Evolutionary conservation across 2,888 invertebrate genomes (phyloP).

Genomic region (Meandrusa payeni): DNA sequence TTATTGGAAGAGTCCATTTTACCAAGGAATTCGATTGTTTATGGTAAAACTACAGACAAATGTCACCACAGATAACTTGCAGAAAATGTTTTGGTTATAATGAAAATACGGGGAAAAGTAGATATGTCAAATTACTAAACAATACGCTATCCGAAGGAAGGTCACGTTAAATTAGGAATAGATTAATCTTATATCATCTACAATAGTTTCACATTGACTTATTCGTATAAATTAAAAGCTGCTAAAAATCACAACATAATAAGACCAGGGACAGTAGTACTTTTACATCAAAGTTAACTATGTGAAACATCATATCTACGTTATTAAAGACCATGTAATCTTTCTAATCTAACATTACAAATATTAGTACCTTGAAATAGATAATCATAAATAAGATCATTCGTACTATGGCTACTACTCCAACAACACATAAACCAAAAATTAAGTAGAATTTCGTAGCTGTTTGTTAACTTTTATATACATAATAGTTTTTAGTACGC

Average conservation of each 20-base stretch:
- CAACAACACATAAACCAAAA: conserved; percentile 3
- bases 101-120: not conserved
- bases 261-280: not conserved
- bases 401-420: conserved; percentile 9
- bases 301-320: conserved; percentile 1
- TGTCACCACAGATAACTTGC: not conserved
- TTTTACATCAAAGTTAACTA: conserved; percentile 2
- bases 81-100: conserved; percentile 3
- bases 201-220: not conserved
- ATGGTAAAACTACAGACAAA: too few species aligned
- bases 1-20: too few species aligned
- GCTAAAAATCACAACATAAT: conserved; percentile 10
- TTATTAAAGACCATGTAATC: not conserved
- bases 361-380: conserved; percentile 12
- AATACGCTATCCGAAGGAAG: not conserved
- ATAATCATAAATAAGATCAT: conserved; percentile 22
- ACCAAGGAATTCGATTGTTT: too few species aligned
- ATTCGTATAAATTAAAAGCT: conserved; percentile 5
- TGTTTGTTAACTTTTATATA: conserved; percentile 24
- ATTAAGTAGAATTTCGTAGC: conserved; percentile 15
- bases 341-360: conserved; percentile 3
- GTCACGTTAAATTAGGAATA: not conserved
- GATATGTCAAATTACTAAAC: not conserved
- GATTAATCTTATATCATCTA: not conserved
- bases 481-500: conserved; percentile 28